phyloP scores from a whole-genome alignment of 2,797 vertebrate species.

The Gymnoscopelus braueri region DNA sequence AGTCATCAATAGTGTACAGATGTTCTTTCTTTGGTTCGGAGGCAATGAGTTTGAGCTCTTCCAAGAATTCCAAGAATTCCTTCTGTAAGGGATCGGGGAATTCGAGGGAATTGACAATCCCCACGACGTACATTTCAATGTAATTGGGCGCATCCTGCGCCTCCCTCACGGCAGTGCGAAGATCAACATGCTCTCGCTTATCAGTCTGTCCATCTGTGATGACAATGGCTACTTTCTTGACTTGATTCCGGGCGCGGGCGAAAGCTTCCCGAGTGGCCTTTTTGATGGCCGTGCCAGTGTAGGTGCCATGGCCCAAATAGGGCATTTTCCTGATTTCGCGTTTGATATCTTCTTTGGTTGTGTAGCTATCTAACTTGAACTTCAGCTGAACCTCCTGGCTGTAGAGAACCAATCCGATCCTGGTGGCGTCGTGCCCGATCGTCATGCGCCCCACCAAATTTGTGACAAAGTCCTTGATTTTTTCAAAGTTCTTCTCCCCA shows the following conservation, averaged over 20 bases:
- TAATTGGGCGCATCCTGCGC: conserved; percentile 82
- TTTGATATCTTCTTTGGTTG: conserved; percentile 86
- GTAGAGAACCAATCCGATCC: conserved; percentile 91
- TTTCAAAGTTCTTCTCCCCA: conserved; percentile 93
- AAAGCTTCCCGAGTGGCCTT: conserved; percentile 92
- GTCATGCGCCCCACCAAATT: conserved; percentile 90
- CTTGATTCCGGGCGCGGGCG: conserved; percentile 84
- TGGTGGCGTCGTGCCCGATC: conserved; percentile 89
- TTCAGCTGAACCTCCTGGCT: conserved; percentile 89
- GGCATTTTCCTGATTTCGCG: conserved; percentile 88
- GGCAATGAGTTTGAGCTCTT: conserved; percentile 90
- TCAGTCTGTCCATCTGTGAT: conserved; percentile 92
- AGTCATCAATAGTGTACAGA: conserved; percentile 93
- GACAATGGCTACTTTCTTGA: conserved; percentile 90
- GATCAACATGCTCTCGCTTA: conserved; percentile 88
- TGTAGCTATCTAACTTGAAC: conserved; percentile 87
- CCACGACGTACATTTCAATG: conserved; percentile 93
- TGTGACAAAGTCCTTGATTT: conserved; percentile 92
- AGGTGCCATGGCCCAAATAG: conserved; percentile 93
- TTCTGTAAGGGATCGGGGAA: too few relatives aligned
- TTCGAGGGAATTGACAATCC: conserved; percentile 91
- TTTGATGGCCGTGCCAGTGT: conserved; percentile 91
- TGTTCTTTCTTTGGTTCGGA: conserved; percentile 85
- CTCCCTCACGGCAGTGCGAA: conserved; percentile 88
- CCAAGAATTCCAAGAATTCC: conserved; percentile 81